Base-by-base conservation (phyloP, 2,888 invertebrate genomes). In the Lissonota sp. region DNA sequence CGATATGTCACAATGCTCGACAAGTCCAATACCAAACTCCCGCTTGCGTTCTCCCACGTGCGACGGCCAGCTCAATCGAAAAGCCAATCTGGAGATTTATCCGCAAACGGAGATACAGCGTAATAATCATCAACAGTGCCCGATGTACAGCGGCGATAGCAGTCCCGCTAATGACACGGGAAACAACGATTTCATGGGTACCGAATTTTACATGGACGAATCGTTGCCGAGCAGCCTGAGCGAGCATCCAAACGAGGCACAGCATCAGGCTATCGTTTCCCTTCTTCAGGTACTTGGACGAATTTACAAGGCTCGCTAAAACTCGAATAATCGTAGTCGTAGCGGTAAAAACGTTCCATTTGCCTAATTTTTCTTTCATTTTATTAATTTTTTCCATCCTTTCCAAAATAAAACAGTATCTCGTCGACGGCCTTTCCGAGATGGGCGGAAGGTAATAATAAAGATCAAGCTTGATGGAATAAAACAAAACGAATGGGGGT, bases 121-220 rank as follows among this genome's bases (percentile, higher is more conserved):
- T 8, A 37, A 74, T n/a, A 12, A 57, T 91, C 53, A 92, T 91
- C 86, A 67, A 6, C 82, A 74, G 44, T 80, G 69, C 40, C 60
- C 64, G 10, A 51, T 63, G 44, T 71, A 51, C 80, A 92, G 92
- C 82, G 90, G 88, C 40, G 90, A 86, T 70, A 91, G 91, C 89
- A 91, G 91, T 78, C 90, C 92, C 79, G 90, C 92, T 87, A 92
- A 92, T 87, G 92, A 93, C 88, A 84, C 86, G 42, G 93, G 91
- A 86, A 89, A 92, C 55, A 74, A 79, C 84, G 97, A 97, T 93
- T 97, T 97, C 93, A 94, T 95, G 89, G 95, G 95, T 90, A 96
- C 97, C 64, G 97, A 97, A 92, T 97, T 96, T 94, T 97, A 97
- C 94, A 96, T 97, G 93, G 97, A 97, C 91, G 97, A 97, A 93